These are phyloP conservation scores for Octopus bimaculoides DNA, from an alignment of 1,140 invertebrate genomes.

Conservation along the genomic window DNA sequence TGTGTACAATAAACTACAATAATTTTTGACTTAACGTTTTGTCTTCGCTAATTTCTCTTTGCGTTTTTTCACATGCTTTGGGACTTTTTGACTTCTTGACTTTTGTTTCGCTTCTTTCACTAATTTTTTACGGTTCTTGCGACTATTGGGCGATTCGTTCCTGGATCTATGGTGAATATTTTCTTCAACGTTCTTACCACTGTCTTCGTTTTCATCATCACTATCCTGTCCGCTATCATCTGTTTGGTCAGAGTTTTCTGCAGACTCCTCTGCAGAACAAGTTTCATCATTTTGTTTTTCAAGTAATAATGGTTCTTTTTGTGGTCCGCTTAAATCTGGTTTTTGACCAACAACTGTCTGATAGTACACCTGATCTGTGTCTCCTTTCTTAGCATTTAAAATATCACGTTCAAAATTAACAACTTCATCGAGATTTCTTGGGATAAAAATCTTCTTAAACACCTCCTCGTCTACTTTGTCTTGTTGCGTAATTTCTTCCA, in stretches of 20 bases:
- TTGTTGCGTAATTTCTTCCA: conserved; percentile 49
- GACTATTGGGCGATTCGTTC: conserved; percentile 6
- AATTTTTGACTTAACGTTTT: not conserved
- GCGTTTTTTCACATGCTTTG: conserved; percentile 5
- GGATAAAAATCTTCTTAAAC: conserved; percentile 93
- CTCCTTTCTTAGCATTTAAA: conserved; percentile 62
- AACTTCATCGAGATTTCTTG: conserved; percentile 88
- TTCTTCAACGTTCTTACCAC: not conserved
- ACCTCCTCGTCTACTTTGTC: conserved; percentile 59
- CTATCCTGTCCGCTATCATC: not conserved
- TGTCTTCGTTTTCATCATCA: not conserved
- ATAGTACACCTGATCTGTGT: conserved; percentile 69
- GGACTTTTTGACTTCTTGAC: not conserved
- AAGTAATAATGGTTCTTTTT: conserved; percentile 41
- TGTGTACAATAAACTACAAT: too few relatives aligned
- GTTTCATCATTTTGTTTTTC: not conserved
- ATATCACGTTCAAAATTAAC: conserved; percentile 84
- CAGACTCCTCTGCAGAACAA: not conserved
- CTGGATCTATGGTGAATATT: not conserved
- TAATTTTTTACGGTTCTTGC: conserved; percentile 4
- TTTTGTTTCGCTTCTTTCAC: not conserved
- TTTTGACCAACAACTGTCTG: conserved; percentile 82
- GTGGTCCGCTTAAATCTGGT: conserved; percentile 73
- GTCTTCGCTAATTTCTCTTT: not conserved
- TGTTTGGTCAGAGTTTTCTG: not conserved